A percentile compares a stretch with the other conserved stretches of the same genome.
Evolutionary conservation across 2,888 invertebrate species (phyloP).

Genomic region (Caenorhabditis wallacei): DNA sequence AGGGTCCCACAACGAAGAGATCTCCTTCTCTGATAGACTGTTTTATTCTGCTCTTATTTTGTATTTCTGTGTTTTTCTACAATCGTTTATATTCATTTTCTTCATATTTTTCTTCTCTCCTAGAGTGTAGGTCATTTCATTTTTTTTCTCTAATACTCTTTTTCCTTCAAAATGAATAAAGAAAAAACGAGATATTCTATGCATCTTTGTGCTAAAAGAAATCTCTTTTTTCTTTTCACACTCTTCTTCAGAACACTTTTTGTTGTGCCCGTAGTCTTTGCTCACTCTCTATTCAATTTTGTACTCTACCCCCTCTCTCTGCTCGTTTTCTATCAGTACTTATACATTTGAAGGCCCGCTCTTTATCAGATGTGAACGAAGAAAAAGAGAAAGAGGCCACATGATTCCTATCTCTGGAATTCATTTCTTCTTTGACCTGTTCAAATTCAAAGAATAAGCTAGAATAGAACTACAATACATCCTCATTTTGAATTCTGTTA

Average conservation of each 20-base stretch:
- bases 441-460: not conserved
- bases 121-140: no score
- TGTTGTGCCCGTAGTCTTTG: slow-evolving; percentile 6
- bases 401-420: slow-evolving; percentile 9
- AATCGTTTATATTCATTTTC: not conserved
- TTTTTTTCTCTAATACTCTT: no score
- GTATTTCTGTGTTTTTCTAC: not conserved
- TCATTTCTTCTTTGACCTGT: slow-evolving; percentile 1
- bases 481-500: not conserved
- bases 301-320: slow-evolving; percentile 34
- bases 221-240: not conserved
- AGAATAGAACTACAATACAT: slow-evolving; percentile 28
- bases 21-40: no score
- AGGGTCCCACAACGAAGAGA: not conserved
- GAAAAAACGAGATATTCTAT: slow-evolving; percentile 15
- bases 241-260: slow-evolving; percentile 6
- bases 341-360: slow-evolving; percentile 19
- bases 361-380: slow-evolving; percentile 18
- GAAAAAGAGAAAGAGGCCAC: slow-evolving; percentile 14
- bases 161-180: not conserved
- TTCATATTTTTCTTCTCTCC: slow-evolving; percentile 1
- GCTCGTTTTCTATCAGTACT: slow-evolving; percentile 26
- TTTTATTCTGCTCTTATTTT: no score
- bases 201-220: slow-evolving; percentile 15
- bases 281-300: slow-evolving; percentile 38